These are phyloP conservation scores for Carassius carassius DNA, from an alignment of 2,113 vertebrate species.

Conservation along the genomic window DNA sequence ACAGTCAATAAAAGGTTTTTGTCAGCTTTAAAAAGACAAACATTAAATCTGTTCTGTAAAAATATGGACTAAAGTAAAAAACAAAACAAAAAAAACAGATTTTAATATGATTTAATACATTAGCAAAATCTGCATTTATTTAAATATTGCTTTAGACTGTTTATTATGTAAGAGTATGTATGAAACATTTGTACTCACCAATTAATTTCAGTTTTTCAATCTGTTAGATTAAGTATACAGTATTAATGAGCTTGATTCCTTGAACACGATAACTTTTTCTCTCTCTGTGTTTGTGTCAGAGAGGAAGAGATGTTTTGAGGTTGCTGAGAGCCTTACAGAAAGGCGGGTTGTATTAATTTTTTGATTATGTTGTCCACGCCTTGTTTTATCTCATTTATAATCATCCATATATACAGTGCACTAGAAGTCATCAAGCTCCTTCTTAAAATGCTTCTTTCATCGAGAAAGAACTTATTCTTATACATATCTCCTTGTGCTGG, in stretches of 20 bases:
- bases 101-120: too few species aligned
- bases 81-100: not conserved
- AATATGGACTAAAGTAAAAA: not conserved
- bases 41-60: not conserved
- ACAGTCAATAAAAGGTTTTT: not conserved
- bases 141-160: not conserved
- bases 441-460: not conserved
- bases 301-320: slow-evolving; percentile 20
- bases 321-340: not conserved
- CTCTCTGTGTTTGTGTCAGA: not conserved
- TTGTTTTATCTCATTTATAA: not conserved
- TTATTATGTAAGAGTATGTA: not conserved
- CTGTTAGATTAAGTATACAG: not conserved
- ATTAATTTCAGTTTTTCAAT: not conserved
- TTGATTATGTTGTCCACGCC: not conserved
- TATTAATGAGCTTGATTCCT: not conserved
- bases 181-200: slow-evolving; percentile 15
- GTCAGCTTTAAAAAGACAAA: not conserved
- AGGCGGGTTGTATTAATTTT: slow-evolving; percentile 30
- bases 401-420: not conserved
- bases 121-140: not conserved
- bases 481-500: not conserved
- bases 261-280: not conserved
- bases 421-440: not conserved
- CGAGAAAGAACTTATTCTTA: too few species aligned